Base-by-base conservation (phyloP, 2,888 invertebrate species). In the Caenorhabditis becei region DNA sequence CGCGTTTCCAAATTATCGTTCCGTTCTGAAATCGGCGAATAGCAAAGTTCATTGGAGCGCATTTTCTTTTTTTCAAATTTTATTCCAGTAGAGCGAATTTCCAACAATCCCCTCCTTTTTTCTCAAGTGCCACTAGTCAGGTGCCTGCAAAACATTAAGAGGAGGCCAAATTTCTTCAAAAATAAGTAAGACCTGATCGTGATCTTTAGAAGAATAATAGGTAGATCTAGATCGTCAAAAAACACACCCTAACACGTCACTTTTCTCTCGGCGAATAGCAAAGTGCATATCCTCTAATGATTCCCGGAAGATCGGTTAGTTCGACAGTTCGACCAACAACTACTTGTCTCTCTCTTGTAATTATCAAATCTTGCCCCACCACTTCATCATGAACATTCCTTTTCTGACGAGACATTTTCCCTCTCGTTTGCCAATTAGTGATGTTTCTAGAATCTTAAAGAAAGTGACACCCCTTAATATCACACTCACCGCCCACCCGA, bases 341-440 rank as follows among this genome's bases (percentile, higher is more conserved):
- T 41, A 41, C 41, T 41, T 16, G 41, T 41, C 41, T 10, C 10
- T 32, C 32, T 10, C 32, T 41, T 41, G 7, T 41, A 5, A 11
- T 11, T 14, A 5, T 41, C 41, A 51, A 51, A 35, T 63, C 32
- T 20, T 20, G 8, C 51, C 20, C 20, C 16, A 23, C 32, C n/a
- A 18, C 20, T 26, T 35, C 23, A 32, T 63, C 41, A 41, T 28
- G 28, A 49, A 47, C 62, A 58, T 70, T 49, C 56, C 44, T 49
- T 37, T 35, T 44, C 14, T 67, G 41, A 41, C 41, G 16, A 41
- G 41, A 28, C 35, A 67, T 53, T 75, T 56, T 75, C 66, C 66
- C 75, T 75, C 75, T 75, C 75, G 75, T 67, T 75, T 67, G 75
- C 59, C 75, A 67, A 72, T 72, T 72, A 72, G 72, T 28, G 54